Base-by-base conservation (phyloP, 2,113 vertebrate genomes). In the Periophthalmus modestus region DNA sequence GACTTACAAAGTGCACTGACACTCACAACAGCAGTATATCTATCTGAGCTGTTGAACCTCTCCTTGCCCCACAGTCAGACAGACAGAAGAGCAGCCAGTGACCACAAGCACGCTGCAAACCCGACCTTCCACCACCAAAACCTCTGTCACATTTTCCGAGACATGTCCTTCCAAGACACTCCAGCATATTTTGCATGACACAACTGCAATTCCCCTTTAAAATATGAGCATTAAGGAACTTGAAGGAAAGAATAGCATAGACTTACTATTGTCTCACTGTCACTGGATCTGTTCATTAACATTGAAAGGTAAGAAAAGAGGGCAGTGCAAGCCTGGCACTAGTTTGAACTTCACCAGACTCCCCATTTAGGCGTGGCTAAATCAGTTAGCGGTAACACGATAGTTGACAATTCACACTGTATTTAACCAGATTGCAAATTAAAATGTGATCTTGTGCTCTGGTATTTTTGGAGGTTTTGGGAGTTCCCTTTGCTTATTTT, bases 61-160 rank as follows among this genome's bases (percentile, higher is more conserved):
- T 80, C 79, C 85, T 81, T 71, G 12, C 63, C 52, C 74, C 66
- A 72, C 33, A 80, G 80, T 70, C 50, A 82, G 74, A 59, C 78
- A 48, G 59, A 70, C 46, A 59, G 63, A 72, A 54, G 55, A 78
- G 77, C 73, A 72, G 80, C 79, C 76, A 80, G 76, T 12, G 69
- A 73, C 89, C 91, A 78, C 92, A 91, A 86, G 82, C 76, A 90
- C 66, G 80, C 85, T 66, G 85, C 79, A 85, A 90, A 89, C 87
- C 78, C 90, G 81, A 86, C 82, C 81, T 80, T 85, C 58, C 83
- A 82, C 72, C 72, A 81, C 72, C 48, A 68, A 70, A 82, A 79
- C 68, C 73, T n/a, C 66, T 87, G 87, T 90, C 85, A 89, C 73
- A 85, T 87, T 91, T 92, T 92, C 90, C 85, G 14, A 69, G 73